Conservation (phyloP, 2,113 vertebrate genomes). For the Takifugu bimaculatus region DNA sequence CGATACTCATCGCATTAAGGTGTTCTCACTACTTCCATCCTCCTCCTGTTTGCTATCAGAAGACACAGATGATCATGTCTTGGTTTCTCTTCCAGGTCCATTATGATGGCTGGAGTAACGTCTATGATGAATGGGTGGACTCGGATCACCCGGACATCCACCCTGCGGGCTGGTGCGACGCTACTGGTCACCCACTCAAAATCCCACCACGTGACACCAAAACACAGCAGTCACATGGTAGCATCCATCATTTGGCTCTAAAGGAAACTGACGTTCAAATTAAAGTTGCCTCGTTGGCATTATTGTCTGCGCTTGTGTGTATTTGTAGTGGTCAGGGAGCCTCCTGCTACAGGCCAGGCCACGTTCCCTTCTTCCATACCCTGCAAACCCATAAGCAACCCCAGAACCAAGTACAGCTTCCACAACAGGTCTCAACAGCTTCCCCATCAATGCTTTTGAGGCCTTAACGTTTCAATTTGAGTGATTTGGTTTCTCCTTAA, state of each 20-base stretch:
- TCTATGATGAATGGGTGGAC: constrained; percentile 97
- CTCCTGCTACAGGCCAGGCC: constrained; percentile 70
- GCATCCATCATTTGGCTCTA: not conserved
- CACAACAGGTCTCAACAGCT: constrained; percentile 85
- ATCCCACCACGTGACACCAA: constrained; percentile 80
- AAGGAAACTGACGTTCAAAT: not conserved
- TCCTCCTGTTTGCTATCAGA: no score
- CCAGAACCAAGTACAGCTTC: constrained; percentile 92
- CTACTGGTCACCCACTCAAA: constrained; percentile 87
- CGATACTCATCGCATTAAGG: constrained; percentile 94
- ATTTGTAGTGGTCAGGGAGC: constrained; percentile 80
- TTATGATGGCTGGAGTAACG: constrained; percentile 93
- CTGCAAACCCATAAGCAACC: constrained; percentile 83
- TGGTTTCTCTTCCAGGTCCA: constrained; percentile 78
- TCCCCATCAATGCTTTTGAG: not conserved
- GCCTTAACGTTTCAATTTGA: not conserved
- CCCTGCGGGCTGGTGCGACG: constrained; percentile 92
- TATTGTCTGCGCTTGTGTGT: no score
- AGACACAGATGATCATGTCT: no score
- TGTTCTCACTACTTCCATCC: constrained; percentile 34
- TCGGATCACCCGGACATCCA: constrained; percentile 93
- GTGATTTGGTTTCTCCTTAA: not conserved
- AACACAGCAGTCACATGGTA: constrained; percentile 64
- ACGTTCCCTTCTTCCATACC: constrained; percentile 78
- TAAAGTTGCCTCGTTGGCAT: no score